phyloP scores from a whole-genome alignment of 2,113 vertebrate species.

The Anser cygnoides region DNA sequence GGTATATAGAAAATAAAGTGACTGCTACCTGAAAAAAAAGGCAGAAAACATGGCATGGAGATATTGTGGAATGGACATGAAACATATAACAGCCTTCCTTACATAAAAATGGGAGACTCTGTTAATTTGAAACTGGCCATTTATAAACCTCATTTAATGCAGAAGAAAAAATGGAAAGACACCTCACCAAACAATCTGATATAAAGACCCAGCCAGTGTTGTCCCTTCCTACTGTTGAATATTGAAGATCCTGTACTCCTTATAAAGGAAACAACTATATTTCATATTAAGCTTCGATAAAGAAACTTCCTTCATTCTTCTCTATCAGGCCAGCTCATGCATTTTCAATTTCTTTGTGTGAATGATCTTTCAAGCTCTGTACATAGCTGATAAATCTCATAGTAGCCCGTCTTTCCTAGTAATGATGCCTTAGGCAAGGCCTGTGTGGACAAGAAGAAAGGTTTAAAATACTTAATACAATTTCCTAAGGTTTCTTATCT shows the following conservation, averaged over 20 bases:
- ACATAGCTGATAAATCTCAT: not conserved
- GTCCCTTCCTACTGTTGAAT: not conserved
- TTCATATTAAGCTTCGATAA: not conserved
- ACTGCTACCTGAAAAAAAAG: not conserved
- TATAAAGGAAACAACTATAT: not conserved
- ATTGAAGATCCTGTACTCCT: not conserved
- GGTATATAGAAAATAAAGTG: not conserved
- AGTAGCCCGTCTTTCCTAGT: not conserved
- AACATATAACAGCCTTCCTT: rapidly evolving
- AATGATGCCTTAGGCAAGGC: not conserved
- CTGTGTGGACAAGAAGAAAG: not conserved
- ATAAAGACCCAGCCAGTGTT: not conserved
- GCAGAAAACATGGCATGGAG: not conserved
- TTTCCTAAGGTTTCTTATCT: not conserved
- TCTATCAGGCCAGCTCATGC: not conserved
- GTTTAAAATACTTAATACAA: not conserved
- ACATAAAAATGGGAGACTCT: not conserved
- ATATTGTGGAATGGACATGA: not conserved
- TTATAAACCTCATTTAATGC: not conserved
- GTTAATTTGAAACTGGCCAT: not conserved
- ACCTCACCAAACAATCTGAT: rapidly evolving
- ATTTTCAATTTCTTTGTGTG: not conserved
- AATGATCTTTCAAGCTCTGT: not conserved
- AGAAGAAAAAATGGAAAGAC: not conserved
- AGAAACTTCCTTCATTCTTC: not conserved